phyloP scores from a whole-genome alignment of 2,113 vertebrate species.

The Hepsetus odoe region DNA sequence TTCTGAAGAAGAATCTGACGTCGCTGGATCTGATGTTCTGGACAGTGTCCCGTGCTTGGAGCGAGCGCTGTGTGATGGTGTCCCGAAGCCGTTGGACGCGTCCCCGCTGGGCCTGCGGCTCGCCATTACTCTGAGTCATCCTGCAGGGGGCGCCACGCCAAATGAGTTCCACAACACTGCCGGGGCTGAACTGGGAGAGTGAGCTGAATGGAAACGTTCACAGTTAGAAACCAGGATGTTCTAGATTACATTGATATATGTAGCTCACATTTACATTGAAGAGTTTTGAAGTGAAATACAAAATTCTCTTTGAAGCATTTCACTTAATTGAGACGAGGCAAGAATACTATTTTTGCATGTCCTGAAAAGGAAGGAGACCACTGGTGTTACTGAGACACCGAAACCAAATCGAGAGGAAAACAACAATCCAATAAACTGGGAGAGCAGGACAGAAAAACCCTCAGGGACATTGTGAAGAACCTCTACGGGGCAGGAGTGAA shows the following conservation, averaged over 20 bases:
- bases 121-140: slow-evolving; percentile 88
- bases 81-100: slow-evolving; percentile 85
- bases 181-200: background rate
- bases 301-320: no score
- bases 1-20: slow-evolving; percentile 83
- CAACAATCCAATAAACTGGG: no score
- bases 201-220: background rate
- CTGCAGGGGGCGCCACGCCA: background rate
- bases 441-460: no score
- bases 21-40: slow-evolving; percentile 85
- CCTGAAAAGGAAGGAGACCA: no score
- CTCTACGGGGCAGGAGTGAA: no score
- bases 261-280: no score
- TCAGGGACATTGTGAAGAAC: no score
- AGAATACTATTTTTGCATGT: no score
- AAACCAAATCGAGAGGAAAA: no score
- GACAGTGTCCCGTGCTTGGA: slow-evolving; percentile 84
- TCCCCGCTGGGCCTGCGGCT: slow-evolving; percentile 76
- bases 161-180: background rate
- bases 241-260: background rate
- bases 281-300: no score
- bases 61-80: slow-evolving; percentile 82
- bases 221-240: background rate
- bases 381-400: no score
- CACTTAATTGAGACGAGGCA: no score